These are phyloP conservation scores for Elysia chlorotica DNA, from an alignment of 1,140 invertebrate genomes.

Conservation along the genomic window DNA sequence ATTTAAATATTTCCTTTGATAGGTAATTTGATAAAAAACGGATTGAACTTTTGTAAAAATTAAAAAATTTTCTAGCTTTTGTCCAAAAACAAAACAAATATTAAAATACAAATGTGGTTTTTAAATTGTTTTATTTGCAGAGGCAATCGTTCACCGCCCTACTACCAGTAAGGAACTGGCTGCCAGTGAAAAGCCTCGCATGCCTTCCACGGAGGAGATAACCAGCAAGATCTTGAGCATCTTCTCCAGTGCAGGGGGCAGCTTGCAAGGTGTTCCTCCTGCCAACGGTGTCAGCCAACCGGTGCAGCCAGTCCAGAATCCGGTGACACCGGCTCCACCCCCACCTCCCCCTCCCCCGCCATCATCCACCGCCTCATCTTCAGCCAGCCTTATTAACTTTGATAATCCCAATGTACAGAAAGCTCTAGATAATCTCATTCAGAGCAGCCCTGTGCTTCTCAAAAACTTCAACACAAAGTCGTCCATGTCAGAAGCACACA, in stretches of 20 bases:
- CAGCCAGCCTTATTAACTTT: constrained; percentile 57
- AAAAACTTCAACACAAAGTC: constrained; percentile 35
- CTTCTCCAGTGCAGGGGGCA: constrained; percentile 34
- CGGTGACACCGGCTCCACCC: not conserved
- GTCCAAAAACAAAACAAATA: too few species aligned
- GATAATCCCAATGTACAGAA: constrained; percentile 63
- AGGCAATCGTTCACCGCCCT: too few species aligned
- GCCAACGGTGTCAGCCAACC: constrained; percentile 8
- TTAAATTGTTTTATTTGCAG: too few species aligned
- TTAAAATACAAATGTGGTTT: too few species aligned
- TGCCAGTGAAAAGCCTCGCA: too few species aligned
- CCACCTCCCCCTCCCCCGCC: constrained; percentile 5
- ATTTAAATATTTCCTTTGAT: too few species aligned
- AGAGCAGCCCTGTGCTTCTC: constrained; percentile 52
- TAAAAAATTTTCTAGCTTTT: too few species aligned
- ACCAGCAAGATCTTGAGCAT: constrained; percentile 86
- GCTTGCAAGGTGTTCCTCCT: constrained; percentile 18
- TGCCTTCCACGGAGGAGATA: constrained; percentile 58
- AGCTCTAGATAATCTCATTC: constrained; percentile 63
- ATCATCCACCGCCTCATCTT: not conserved
- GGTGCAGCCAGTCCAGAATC: constrained; percentile 17
- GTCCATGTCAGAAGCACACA: not conserved
- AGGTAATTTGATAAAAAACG: too few species aligned
- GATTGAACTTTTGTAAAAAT: too few species aligned
- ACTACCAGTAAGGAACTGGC: too few species aligned